Percentiles rank a stretch among this genome's conserved stretches.
phyloP scores from a whole-genome alignment of 2,888 invertebrate species.

The Gibbula magus region DNA sequence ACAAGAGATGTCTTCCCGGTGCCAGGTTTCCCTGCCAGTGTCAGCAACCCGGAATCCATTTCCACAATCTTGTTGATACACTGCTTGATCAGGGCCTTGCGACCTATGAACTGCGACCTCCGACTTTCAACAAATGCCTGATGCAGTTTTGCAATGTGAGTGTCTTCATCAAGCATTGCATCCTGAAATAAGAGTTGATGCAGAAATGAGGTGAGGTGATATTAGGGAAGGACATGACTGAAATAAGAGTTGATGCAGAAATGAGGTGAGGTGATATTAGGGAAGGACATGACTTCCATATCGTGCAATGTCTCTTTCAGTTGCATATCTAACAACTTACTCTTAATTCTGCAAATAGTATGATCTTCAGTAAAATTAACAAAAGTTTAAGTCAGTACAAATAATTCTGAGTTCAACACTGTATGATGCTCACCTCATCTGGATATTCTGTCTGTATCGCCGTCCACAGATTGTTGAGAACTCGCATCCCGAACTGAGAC shows the following conservation, averaged over 20 bases:
- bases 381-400: too few species aligned
- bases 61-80: constrained; percentile 56
- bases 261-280: too few species aligned
- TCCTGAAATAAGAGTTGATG: constrained; percentile 46
- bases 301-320: not conserved
- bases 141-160: constrained; percentile 63
- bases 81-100: constrained; percentile 60
- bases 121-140: constrained; percentile 61
- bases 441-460: constrained; percentile 69
- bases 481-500: constrained; percentile 72
- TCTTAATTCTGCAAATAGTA: too few species aligned
- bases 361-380: too few species aligned
- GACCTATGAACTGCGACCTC: constrained; percentile 62
- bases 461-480: constrained; percentile 74
- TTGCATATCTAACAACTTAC: too few species aligned
- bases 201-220: too few species aligned
- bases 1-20: constrained; percentile 74
- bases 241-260: not conserved
- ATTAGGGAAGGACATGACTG: constrained; percentile 38
- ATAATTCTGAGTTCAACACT: too few species aligned
- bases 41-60: constrained; percentile 58
- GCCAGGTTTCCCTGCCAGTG: constrained; percentile 72
- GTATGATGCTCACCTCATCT: constrained; percentile 56
- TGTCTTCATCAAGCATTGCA: constrained; percentile 63
- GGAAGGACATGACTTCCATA: constrained; percentile 38